phyloP scores from a whole-genome alignment of 2,888 invertebrate species.

The Drosophila demipolita region DNA sequence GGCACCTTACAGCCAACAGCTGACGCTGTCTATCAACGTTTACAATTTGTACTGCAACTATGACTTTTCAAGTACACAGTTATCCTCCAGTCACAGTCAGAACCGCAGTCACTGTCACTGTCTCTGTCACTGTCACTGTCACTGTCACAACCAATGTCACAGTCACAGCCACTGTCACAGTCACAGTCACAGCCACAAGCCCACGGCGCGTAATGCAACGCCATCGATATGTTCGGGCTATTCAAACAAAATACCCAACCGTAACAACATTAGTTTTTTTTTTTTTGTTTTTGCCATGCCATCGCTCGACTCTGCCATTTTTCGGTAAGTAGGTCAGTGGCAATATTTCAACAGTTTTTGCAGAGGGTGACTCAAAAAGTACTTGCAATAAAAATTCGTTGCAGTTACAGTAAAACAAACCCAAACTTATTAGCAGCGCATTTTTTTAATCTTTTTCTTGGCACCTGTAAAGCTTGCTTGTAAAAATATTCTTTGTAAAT shows the following conservation, averaged over 20 bases:
- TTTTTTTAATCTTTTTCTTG: too few species aligned
- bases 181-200: not conserved
- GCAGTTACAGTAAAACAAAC: not conserved
- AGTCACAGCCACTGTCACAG: not conserved
- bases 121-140: too few species aligned
- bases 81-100: not conserved
- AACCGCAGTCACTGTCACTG: not conserved
- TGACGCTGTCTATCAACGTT: conserved; percentile 13
- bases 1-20: conserved; percentile 49
- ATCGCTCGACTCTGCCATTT: conserved; percentile 34
- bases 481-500: too few species aligned
- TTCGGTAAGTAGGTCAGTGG: conserved; percentile 70
- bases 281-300: not conserved
- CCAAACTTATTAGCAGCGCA: not conserved
- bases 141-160: not conserved
- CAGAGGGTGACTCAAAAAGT: conserved; percentile 39
- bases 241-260: conserved; percentile 40
- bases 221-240: conserved; percentile 50
- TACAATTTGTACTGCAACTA: conserved; percentile 23
- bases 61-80: conserved; percentile 11
- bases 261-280: conserved; percentile 19
- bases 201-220: conserved; percentile 15
- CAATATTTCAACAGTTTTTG: conserved; percentile 37
- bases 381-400: not conserved
- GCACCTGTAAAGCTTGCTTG: too few species aligned